Evolutionary conservation across 2,113 vertebrate genomes (phyloP).

Genomic region (Pseudorasbora parva): DNA sequence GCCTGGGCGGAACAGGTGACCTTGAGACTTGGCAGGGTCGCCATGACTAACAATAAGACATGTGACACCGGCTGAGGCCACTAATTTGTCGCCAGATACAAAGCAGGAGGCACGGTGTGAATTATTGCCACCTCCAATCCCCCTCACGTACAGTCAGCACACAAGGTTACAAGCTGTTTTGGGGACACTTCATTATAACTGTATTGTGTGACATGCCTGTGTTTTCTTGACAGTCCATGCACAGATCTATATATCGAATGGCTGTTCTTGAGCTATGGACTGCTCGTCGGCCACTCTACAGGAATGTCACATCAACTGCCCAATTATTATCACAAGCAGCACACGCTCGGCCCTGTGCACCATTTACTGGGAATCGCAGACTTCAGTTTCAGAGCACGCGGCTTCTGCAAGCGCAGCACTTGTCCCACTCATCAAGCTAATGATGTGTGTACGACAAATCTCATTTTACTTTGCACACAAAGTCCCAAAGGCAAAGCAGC

Average conservation of each 20-base stretch:
- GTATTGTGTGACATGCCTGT: constrained; percentile 43
- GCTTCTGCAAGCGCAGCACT: constrained; percentile 21
- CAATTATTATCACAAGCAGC: constrained; percentile 47
- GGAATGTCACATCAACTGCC: constrained; percentile 52
- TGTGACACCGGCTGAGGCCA: constrained; percentile 71
- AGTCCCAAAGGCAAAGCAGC: constrained; percentile 14
- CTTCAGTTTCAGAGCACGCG: background rate
- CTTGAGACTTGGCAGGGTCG: constrained; percentile 77
- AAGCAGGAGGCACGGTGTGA: constrained; percentile 54
- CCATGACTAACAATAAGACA: constrained; percentile 72
- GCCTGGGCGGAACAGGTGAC: constrained; percentile 72
- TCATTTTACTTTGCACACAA: constrained; percentile 20
- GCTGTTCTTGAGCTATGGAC: constrained; percentile 37
- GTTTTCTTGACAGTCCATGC: constrained; percentile 36
- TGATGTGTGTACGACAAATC: constrained; percentile 49
- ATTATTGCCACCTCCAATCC: constrained; percentile 28
- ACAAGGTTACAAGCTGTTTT: constrained; percentile 47
- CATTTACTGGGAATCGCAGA: constrained; percentile 1
- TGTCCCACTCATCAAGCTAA: constrained; percentile 49
- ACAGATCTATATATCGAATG: constrained; percentile 53
- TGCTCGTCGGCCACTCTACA: constrained; percentile 43
- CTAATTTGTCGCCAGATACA: constrained; percentile 59
- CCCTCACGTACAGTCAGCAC: constrained; percentile 10
- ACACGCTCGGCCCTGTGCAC: background rate
- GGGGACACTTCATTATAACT: constrained; percentile 56